A percentile compares a stretch with the other conserved stretches of the same genome.
These are phyloP conservation scores for Pachydiplax longipennis DNA, from an alignment of 2,888 invertebrate genomes.

Conservation along the genomic window DNA sequence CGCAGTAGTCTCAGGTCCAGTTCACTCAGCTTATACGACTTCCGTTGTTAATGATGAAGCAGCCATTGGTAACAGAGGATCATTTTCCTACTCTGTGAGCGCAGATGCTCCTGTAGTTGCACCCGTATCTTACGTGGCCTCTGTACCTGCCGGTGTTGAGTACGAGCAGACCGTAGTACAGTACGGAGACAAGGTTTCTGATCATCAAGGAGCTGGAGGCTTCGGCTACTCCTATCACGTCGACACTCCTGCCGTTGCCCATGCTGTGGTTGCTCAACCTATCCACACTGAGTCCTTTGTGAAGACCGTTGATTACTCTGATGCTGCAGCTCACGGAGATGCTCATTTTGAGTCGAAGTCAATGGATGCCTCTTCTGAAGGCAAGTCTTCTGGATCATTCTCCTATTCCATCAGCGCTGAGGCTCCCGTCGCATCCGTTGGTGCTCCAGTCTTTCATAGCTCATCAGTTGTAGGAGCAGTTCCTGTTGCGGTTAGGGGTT, in stretches of 20 bases:
- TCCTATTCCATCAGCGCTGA: conserved; percentile 9
- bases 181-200: neutral
- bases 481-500: neutral
- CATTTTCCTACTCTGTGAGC: neutral
- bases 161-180: neutral
- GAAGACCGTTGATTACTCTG: neutral
- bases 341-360: neutral
- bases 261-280: neutral
- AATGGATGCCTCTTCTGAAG: neutral
- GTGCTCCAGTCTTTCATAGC: neutral
- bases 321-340: neutral
- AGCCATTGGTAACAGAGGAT: neutral
- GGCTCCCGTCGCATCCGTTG: neutral
- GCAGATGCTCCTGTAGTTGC: neutral
- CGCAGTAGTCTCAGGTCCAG: neutral
- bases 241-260: neutral
- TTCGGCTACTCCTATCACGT: neutral
- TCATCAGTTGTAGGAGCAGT: neutral
- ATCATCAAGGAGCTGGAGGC: neutral
- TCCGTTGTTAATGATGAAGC: neutral
- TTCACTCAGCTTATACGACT: neutral
- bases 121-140: neutral
- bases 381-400: neutral
- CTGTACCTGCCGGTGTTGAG: neutral
- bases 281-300: neutral